Evolutionary conservation across 2,888 invertebrate species (phyloP).

Genomic region (Lycia hirtaria): DNA sequence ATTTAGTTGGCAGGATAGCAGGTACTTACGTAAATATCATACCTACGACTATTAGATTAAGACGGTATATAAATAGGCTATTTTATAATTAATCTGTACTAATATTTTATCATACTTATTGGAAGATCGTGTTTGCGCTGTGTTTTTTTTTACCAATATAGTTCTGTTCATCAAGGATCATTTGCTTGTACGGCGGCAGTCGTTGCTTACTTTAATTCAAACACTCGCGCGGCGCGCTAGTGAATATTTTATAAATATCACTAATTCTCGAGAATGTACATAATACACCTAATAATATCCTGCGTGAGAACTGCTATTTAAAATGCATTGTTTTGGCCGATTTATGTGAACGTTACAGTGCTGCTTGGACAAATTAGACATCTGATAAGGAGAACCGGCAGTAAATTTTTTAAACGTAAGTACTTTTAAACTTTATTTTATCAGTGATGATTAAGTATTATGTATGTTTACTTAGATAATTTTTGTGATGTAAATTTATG

Average conservation of each 20-base stretch:
- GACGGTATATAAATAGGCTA: background rate
- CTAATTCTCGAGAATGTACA: slow-evolving; percentile 18
- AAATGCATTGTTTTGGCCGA: slow-evolving; percentile 17
- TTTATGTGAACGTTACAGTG: slow-evolving; percentile 14
- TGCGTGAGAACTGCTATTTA: slow-evolving; percentile 25
- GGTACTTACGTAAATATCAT: background rate
- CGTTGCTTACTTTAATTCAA: slow-evolving; percentile 63
- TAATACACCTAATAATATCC: slow-evolving; percentile 11
- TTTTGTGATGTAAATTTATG: too few species aligned
- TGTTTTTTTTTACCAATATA: slow-evolving; percentile 40
- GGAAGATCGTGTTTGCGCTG: slow-evolving; percentile 30
- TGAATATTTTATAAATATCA: slow-evolving; percentile 15
- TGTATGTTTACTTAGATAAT: too few species aligned
- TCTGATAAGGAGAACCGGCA: background rate
- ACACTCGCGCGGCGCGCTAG: slow-evolving; percentile 56
- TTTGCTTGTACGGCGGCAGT: slow-evolving; percentile 45
- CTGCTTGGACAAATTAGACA: slow-evolving; percentile 6
- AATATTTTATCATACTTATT: slow-evolving; percentile 19
- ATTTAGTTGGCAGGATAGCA: background rate
- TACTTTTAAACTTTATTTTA: background rate
- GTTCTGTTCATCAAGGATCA: slow-evolving; percentile 50
- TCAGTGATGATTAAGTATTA: too few species aligned
- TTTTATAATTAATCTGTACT: background rate
- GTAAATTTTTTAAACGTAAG: slow-evolving; percentile 7
- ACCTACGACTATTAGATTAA: background rate